phyloP scores from a whole-genome alignment of 2,888 invertebrate species.

The Teleogryllus oceanicus region DNA sequence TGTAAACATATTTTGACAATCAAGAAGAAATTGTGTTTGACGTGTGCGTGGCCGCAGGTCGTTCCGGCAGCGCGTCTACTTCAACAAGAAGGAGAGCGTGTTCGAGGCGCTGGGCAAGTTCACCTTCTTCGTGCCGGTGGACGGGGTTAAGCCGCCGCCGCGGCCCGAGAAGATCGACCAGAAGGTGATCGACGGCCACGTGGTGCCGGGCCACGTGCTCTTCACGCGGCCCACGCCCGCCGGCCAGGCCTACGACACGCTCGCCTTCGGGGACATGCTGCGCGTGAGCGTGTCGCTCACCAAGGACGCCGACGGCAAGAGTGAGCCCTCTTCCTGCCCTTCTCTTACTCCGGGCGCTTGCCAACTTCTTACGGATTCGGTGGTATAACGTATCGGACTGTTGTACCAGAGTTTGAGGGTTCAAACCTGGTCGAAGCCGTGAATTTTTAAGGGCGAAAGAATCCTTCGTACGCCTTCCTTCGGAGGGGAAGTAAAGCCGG shows the following conservation, averaged over 20 bases:
- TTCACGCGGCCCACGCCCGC: conserved; percentile 80
- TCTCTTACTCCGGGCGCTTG: too few species aligned
- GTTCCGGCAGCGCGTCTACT: conserved; percentile 71
- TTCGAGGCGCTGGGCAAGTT: conserved; percentile 75
- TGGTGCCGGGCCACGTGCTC: conserved; percentile 80
- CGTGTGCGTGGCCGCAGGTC: conserved; percentile 51
- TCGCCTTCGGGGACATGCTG: conserved; percentile 78
- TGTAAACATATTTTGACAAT: too few species aligned
- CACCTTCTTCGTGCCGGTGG: conserved; percentile 88
- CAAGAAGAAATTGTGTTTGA: too few species aligned
- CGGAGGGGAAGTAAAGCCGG: too few species aligned
- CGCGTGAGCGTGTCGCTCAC: conserved; percentile 79
- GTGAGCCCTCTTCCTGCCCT: not conserved
- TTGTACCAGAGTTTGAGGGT: too few species aligned
- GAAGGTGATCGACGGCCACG: conserved; percentile 85
- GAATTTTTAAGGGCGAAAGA: too few species aligned
- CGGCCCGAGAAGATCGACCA: conserved; percentile 73
- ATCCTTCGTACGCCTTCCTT: too few species aligned
- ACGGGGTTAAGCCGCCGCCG: conserved; percentile 76
- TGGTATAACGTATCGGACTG: too few species aligned
- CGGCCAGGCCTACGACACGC: conserved; percentile 69
- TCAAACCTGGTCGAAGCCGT: too few species aligned
- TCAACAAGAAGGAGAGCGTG: conserved; percentile 68
- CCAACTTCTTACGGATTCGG: too few species aligned
- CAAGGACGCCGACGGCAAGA: conserved; percentile 63